phyloP scores from a whole-genome alignment of 2,888 invertebrate genomes.

The Acronicta alni region DNA sequence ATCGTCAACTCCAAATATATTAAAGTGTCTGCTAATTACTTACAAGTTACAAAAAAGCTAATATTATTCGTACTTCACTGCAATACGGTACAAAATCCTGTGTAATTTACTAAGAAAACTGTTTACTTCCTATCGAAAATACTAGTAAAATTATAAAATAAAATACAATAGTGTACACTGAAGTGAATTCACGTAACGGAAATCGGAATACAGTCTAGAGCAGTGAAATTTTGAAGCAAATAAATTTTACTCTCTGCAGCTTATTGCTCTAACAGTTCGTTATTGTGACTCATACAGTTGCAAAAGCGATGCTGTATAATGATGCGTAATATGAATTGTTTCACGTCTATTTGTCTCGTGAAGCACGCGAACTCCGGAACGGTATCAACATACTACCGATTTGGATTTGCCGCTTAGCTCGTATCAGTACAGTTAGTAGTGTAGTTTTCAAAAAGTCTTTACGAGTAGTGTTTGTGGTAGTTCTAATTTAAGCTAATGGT shows the following conservation, averaged over 20 bases:
- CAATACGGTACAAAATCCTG: background rate
- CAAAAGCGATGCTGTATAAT: constrained; percentile 32
- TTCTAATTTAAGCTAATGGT: no score
- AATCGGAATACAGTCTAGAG: constrained; percentile 22
- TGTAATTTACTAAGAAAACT: no score
- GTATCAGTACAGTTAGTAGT: background rate
- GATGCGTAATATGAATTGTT: constrained; percentile 45
- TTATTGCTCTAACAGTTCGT: constrained; percentile 39
- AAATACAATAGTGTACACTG: background rate
- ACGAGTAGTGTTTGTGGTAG: background rate
- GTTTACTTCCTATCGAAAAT: background rate
- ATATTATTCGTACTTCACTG: no score
- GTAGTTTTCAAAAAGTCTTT: background rate
- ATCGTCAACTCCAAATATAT: background rate
- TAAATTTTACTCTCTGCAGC: constrained; percentile 50
- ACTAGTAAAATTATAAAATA: background rate
- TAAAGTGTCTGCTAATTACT: background rate
- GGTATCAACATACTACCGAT: constrained; percentile 28
- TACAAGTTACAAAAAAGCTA: background rate
- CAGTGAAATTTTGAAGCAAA: constrained; percentile 42
- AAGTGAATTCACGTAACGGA: constrained; percentile 24
- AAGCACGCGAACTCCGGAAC: constrained; percentile 41
- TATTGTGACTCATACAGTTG: constrained; percentile 37
- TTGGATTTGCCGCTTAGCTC: background rate
- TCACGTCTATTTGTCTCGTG: constrained; percentile 46